Evolutionary conservation across 1,140 invertebrate species (phyloP), one percentile per base, ranked within the genome.

Genomic region (Schlechtendalia chinensis): DNA sequence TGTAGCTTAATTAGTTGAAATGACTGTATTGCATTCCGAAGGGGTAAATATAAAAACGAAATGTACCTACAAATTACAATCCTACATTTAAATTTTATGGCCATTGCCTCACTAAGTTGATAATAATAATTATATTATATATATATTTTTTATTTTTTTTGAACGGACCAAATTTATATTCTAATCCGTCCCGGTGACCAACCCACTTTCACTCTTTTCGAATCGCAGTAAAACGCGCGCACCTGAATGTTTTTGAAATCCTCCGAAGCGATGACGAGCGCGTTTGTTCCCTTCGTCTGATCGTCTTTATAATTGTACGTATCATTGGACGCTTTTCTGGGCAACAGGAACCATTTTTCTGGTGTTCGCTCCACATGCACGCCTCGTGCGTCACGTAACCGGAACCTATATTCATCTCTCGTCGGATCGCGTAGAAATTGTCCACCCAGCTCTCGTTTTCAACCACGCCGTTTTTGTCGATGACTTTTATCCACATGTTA

Each of bases 321-420:
- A n/a, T 94, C 89, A 69, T 89, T 89, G 59, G 95, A 97, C 82
- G 95, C 96, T 82, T 96, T 87, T 82, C 98, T 88, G 1, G 98
- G 98, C 80, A 99, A 87, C 85, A 99, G 99, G 84, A 94, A 94
- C 97, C 97, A 99, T 81, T 90, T 90, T 81, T 87, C 82, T 93
- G 91, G 8, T 91, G 82, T 14, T 91, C 86, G 63, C 96, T 98
- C 97, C 97, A 99, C 0, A 90, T 90, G 8, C 88, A 95, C 27
- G 95, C 93, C 87, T 99, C 98, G 85, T 98, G 96, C 82, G 98
- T 97, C 90, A 98, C 93, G 85, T 99, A 99, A 12, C 97, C 93
- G 85, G 89, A 90, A 82, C 90, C 85, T 83, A 93, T 93, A 74
- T 89, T 87, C 47, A 90, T 85, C 32, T 88, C 86, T 82, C 86